Base-by-base conservation (phyloP, 2,113 vertebrate genomes). In the Albula glossodonta region DNA sequence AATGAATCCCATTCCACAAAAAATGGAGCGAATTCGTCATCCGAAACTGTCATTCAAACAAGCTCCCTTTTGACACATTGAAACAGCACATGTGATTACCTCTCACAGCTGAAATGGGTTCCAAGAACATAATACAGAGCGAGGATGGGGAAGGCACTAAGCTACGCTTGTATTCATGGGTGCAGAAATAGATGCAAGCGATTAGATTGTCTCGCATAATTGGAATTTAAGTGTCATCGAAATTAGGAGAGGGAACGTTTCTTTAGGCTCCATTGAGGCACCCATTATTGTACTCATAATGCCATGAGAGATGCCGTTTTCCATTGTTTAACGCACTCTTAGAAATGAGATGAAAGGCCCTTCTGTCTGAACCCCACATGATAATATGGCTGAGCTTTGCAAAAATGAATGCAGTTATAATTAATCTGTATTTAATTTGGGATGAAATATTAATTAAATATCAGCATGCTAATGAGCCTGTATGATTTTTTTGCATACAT, bases 351-450 rank as follows among this genome's bases (percentile, higher is more conserved):
- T 41, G 81, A 83, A 60, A 87, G 82, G 5, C 81, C 50, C 31
- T 41, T 78, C 51, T 82, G 78, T 86, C 90, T 90, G 84, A 66
- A 70, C 78, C 84, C 87, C 84, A 86, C 90, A 63, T 79, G 89
- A 93, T 94, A 92, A 91, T 63, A 86, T 84, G 57, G 78, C 86
- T 51, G 86, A 57, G 86, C 86, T 84, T 87, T 88, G 87, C 49
- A 25, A 86, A 41, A 92, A 89, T 78, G 82, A 90, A 85, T 87
- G 78, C 0, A 89, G 81, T 91, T 93, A 91, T 91, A 94, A 94
- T 94, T 90, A 92, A 93, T 94, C 91, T 88, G 87, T 89, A 86
- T 94, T 93, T 92, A 89, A 92, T 90, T 94, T 92, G 89, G 85
- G 87, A 88, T 88, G 90, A 92, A 88, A 91, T 90, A 93, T 93